These are phyloP conservation scores for Capromys pilorides DNA, from an alignment of 2,797 vertebrate species.

Conservation along the genomic window DNA sequence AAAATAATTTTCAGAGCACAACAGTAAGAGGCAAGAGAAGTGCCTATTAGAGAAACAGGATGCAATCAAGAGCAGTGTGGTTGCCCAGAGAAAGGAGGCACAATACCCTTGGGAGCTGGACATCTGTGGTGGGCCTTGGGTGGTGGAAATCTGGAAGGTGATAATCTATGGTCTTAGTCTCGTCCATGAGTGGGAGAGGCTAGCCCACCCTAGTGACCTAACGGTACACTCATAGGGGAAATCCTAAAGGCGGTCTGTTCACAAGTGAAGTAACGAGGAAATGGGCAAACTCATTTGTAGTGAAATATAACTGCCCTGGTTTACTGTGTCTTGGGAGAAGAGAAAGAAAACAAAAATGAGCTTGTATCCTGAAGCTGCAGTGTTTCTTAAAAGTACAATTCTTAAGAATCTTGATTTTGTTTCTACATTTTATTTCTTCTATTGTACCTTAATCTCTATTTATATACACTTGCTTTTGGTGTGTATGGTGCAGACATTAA, in stretches of 20 bases:
- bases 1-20: background rate
- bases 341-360: background rate
- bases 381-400: background rate
- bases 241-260: background rate
- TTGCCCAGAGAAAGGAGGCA: background rate
- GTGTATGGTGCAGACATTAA: slow-evolving; percentile 41
- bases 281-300: background rate
- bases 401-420: background rate
- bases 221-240: background rate
- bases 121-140: background rate
- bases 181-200: background rate
- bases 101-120: background rate
- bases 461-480: slow-evolving; percentile 28
- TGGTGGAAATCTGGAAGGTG: background rate
- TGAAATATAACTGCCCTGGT: background rate
- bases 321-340: background rate
- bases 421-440: background rate
- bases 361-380: background rate
- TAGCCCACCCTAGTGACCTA: background rate
- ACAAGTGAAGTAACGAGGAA: background rate
- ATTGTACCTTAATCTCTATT: background rate
- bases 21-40: background rate
- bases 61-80: background rate
- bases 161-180: background rate
- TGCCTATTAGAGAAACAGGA: background rate